Conservation (phyloP, 2,888 invertebrate species). For the Minunthozetes semirufus region DNA sequence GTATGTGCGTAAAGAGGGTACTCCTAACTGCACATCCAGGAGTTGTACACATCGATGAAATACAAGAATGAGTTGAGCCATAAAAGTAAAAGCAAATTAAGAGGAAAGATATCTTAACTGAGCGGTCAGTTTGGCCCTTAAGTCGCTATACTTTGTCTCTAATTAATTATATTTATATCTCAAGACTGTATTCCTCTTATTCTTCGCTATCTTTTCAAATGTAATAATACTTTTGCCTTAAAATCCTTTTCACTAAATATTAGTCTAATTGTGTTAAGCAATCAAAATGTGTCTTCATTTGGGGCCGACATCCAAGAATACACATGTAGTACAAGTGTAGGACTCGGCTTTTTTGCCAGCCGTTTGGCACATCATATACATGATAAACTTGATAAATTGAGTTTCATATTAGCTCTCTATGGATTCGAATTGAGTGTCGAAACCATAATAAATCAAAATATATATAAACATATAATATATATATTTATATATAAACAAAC, state of each 20-base stretch:
- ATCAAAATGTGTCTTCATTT: conserved; percentile 11
- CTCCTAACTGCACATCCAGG: background rate
- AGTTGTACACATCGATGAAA: background rate
- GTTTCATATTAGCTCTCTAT: background rate
- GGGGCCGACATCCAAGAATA: background rate
- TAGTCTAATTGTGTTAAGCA: background rate
- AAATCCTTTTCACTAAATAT: background rate
- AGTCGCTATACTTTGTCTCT: background rate
- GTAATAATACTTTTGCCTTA: background rate
- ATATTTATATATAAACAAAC: background rate
- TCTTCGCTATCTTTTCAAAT: background rate
- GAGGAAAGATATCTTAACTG: conserved; percentile 2
- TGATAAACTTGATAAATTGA: background rate
- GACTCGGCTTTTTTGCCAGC: background rate
- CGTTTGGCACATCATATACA: no score
- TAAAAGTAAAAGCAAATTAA: conserved; percentile 18
- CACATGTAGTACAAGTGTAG: background rate
- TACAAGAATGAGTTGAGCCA: background rate
- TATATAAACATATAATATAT: background rate
- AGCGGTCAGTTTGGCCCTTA: background rate
- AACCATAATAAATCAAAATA: background rate
- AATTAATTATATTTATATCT: conserved; percentile 22
- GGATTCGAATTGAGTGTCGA: background rate
- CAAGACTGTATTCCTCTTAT: background rate
- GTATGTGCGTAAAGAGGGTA: background rate